Conservation (phyloP, 2,113 vertebrate species). For the Noturus placidus region DNA sequence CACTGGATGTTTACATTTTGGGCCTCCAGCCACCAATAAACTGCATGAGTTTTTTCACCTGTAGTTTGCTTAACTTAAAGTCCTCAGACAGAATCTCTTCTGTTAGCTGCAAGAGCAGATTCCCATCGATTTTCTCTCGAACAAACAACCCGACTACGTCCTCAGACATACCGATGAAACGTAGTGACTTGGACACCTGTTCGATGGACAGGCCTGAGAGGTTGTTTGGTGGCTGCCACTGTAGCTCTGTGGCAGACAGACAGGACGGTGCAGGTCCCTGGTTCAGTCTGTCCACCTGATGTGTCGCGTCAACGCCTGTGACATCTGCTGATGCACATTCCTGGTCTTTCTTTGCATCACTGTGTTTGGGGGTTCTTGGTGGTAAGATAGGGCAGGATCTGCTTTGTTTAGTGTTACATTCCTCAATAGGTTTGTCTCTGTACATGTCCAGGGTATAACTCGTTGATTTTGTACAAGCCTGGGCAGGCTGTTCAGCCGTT, state of each 20-base stretch:
- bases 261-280: slow-evolving; percentile 70
- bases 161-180: slow-evolving; percentile 91
- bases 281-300: slow-evolving; percentile 71
- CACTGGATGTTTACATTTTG: slow-evolving; percentile 80
- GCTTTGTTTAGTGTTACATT: slow-evolving; percentile 80
- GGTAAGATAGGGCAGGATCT: slow-evolving; percentile 89
- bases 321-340: slow-evolving; percentile 55
- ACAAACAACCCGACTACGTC: slow-evolving; percentile 87
- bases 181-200: slow-evolving; percentile 88
- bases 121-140: slow-evolving; percentile 95
- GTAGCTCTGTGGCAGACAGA: slow-evolving; percentile 74
- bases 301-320: slow-evolving; percentile 66
- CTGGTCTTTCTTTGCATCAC: slow-evolving; percentile 65
- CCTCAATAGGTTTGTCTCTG: slow-evolving; percentile 75
- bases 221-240: slow-evolving; percentile 88
- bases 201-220: slow-evolving; percentile 90
- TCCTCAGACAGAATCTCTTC: slow-evolving; percentile 97
- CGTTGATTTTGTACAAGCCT: slow-evolving; percentile 85
- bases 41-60: slow-evolving; percentile 97
- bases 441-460: slow-evolving; percentile 87
- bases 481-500: slow-evolving; percentile 60
- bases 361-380: slow-evolving; percentile 82
- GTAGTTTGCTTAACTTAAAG: slow-evolving; percentile 95
- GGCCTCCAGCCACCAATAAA: slow-evolving; percentile 98
- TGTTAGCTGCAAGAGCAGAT: slow-evolving; percentile 90